Percentiles rank a stretch among this genome's conserved stretches.
Conservation (phyloP, 1,140 invertebrate species). For the Grapholita molesta region DNA sequence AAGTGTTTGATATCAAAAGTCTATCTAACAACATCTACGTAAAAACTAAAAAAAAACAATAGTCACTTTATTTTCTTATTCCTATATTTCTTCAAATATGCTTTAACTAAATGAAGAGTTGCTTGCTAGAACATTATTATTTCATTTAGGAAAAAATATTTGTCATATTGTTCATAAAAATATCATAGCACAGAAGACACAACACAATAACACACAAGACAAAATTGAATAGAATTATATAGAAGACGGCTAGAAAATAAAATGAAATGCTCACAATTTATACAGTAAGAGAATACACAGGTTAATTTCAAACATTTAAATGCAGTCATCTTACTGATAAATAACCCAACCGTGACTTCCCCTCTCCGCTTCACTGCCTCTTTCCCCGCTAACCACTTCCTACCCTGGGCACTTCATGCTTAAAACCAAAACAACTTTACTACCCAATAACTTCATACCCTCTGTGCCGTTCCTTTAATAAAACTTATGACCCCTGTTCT, state of each 20-base stretch:
- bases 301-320: background rate
- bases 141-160: no score
- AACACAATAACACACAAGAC: no score
- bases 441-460: background rate
- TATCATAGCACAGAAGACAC: no score
- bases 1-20: no score
- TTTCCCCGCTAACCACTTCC: constrained; percentile 3
- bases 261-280: background rate
- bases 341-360: background rate
- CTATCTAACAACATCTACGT: no score
- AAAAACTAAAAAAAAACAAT: no score
- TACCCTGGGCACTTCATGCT: background rate
- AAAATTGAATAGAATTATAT: no score
- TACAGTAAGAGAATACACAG: background rate
- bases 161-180: no score
- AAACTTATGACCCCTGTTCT: background rate
- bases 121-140: no score
- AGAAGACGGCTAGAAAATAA: background rate
- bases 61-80: no score
- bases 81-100: no score
- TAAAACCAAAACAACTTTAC: background rate
- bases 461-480: background rate
- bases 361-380: background rate
- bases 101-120: no score
- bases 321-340: background rate